phyloP scores from a whole-genome alignment of 2,888 invertebrate species.

The Lasioglossum malachurum region DNA sequence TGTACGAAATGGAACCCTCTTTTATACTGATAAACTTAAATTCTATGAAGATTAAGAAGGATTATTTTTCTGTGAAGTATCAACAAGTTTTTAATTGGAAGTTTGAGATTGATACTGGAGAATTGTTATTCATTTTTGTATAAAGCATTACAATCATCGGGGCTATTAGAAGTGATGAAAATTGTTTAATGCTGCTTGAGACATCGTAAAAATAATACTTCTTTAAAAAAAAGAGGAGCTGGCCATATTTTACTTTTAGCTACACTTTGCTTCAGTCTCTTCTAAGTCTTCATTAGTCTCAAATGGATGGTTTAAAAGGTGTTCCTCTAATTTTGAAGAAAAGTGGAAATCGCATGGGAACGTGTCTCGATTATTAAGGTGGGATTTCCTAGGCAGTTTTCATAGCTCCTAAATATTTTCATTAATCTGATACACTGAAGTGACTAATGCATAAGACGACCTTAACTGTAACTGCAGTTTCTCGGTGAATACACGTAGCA shows the following conservation, averaged over 20 bases:
- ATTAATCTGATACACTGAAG: not conserved
- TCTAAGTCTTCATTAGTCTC: not conserved
- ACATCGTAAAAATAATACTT: not conserved
- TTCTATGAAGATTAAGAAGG: not conserved
- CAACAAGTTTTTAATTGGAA: not conserved
- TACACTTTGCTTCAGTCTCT: not conserved
- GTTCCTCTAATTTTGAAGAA: not conserved
- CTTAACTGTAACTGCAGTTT: not conserved
- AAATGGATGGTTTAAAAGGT: not conserved
- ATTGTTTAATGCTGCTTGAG: not conserved
- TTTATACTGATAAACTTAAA: not conserved
- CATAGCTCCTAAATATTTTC: not conserved
- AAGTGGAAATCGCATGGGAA: not conserved
- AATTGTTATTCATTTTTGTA: not conserved
- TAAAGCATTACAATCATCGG: not conserved
- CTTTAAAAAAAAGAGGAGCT: not conserved
- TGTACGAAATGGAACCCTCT: not conserved
- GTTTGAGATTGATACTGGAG: not conserved
- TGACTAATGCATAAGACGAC: not conserved
- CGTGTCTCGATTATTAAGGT: not conserved
- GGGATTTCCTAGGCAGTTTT: not conserved
- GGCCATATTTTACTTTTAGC: not conserved
- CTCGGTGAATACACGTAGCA: not conserved
- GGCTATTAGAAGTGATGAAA: not conserved
- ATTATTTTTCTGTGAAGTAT: not conserved